Conservation (phyloP, 2,113 vertebrate species). For the Nasalis larvatus region DNA sequence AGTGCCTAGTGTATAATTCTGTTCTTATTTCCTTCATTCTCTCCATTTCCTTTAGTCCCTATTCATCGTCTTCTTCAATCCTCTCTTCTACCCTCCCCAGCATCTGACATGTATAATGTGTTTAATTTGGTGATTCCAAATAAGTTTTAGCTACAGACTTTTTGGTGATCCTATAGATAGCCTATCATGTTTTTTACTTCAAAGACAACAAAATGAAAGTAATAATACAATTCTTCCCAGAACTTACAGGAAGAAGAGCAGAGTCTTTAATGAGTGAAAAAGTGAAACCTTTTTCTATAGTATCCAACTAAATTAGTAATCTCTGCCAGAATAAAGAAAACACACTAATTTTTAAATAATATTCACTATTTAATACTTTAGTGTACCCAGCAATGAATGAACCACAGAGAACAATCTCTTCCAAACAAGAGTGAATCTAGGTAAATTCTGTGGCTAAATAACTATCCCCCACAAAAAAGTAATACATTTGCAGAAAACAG, state of each 20-base stretch:
- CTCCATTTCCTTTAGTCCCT: neutral
- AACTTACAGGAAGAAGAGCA: neutral
- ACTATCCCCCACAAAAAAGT: neutral
- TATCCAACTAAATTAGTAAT: neutral
- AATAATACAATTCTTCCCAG: neutral
- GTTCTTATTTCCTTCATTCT: neutral
- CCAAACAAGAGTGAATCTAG: neutral
- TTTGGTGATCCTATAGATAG: neutral
- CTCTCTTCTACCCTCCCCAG: neutral
- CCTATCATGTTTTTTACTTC: neutral
- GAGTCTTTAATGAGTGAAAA: neutral
- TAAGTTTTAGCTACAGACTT: neutral
- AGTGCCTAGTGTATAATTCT: neutral
- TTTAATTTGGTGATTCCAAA: neutral
- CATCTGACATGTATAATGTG: neutral
- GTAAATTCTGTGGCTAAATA: neutral
- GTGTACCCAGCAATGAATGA: neutral
- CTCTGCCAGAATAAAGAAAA: constrained; percentile 53
- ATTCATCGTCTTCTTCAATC: neutral
- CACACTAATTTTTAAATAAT: neutral
- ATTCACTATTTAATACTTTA: constrained; percentile 26
- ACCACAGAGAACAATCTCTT: neutral
- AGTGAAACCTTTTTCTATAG: neutral
- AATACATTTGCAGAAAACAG: neutral
- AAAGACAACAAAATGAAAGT: constrained; percentile 27